Percentiles rank a stretch among this genome's conserved stretches.
Evolutionary conservation across 1,140 invertebrate species (phyloP).

Genomic region (Apis laboriosa): DNA sequence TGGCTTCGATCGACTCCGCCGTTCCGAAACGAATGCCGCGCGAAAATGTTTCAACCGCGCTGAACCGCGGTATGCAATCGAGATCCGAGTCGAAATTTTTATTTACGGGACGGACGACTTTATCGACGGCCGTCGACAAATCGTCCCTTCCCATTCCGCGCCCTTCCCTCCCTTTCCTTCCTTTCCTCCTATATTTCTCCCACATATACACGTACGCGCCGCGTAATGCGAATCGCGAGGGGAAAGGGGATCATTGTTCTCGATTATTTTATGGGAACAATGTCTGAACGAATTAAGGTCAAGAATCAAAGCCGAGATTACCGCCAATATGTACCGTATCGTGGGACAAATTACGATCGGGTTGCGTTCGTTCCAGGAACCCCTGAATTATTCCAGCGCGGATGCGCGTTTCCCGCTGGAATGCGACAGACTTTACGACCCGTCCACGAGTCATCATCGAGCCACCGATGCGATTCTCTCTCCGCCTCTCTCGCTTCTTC

Average conservation of each 20-base stretch:
- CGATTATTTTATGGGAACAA: constrained; percentile 36
- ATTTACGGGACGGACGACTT: too few species aligned
- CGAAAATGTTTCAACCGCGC: too few species aligned
- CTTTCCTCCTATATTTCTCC: too few species aligned
- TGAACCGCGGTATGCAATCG: too few species aligned
- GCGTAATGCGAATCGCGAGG: constrained; percentile 4
- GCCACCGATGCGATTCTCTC: constrained; percentile 42
- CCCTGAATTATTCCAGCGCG: constrained; percentile 55
- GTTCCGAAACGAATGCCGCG: too few species aligned
- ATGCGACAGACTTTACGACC: constrained; percentile 41
- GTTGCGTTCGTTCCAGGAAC: constrained; percentile 53
- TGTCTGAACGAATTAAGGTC: constrained; percentile 33
- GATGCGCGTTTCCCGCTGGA: constrained; percentile 47
- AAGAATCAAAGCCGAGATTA: constrained; percentile 20
- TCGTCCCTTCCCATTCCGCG: too few species aligned
- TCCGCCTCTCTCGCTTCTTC: neutral
- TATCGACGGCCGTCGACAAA: too few species aligned
- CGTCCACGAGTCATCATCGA: constrained; percentile 14
- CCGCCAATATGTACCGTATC: constrained; percentile 25
- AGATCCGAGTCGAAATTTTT: too few species aligned
- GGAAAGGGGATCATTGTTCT: constrained; percentile 28
- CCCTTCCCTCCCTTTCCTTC: neutral
- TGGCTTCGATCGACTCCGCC: too few species aligned
- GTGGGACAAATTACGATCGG: constrained; percentile 44
- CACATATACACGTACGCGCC: neutral